Evolutionary conservation across 2,113 vertebrate species (phyloP).

Genomic region (Pteruthius melanotis): DNA sequence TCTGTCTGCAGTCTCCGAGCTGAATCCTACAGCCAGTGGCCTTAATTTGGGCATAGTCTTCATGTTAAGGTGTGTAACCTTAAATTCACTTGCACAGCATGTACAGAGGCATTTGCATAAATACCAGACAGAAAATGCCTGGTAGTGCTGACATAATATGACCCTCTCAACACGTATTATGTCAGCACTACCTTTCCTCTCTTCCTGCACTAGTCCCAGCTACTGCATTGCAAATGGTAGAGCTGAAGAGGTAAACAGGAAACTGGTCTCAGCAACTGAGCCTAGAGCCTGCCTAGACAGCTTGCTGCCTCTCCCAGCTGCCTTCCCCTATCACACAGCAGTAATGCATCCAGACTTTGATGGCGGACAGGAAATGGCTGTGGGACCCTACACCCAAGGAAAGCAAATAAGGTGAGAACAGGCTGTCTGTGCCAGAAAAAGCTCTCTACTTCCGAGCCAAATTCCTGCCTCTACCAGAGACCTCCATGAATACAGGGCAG

Average conservation of each 20-base stretch:
- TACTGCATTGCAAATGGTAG: not conserved
- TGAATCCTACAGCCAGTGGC: not conserved
- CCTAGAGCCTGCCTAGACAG: not conserved
- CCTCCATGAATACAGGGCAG: not conserved
- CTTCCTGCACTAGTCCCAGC: not conserved
- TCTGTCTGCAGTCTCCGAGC: not conserved
- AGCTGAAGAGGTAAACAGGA: not conserved
- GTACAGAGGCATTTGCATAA: not conserved
- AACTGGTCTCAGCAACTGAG: not conserved
- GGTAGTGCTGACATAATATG: not conserved
- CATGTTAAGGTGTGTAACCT: not conserved
- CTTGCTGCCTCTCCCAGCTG: not conserved
- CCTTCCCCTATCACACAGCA: not conserved
- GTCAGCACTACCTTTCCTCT: not conserved
- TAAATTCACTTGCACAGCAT: not conserved
- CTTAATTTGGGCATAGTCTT: not conserved
- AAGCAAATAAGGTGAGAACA: not conserved
- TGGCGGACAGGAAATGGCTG: not conserved
- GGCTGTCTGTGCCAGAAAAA: not conserved
- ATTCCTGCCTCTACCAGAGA: not conserved
- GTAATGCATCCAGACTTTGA: not conserved
- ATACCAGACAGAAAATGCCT: not conserved
- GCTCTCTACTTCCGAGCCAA: not conserved
- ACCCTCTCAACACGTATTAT: not conserved
- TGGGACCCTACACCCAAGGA: not conserved